These are phyloP conservation scores for Sebastes steindachneri DNA, from an alignment of 2,797 vertebrate genomes.

Conservation along the genomic window DNA sequence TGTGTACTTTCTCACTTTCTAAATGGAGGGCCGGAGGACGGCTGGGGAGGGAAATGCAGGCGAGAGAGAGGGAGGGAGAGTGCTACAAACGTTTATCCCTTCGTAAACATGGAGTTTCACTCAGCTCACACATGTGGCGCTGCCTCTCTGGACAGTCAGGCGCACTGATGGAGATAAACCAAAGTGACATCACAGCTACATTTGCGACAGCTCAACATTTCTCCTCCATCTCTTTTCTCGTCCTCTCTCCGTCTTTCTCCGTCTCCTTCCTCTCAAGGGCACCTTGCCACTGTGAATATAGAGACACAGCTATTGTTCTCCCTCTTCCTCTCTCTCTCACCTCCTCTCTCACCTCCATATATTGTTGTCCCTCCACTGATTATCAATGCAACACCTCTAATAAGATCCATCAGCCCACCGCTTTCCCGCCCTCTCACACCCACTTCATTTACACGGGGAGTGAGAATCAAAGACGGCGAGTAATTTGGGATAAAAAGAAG, in stretches of 20 bases:
- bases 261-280: slow-evolving; percentile 59
- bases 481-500: slow-evolving; percentile 79
- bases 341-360: slow-evolving; percentile 11
- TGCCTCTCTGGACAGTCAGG: slow-evolving; percentile 56
- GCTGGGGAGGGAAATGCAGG: slow-evolving; percentile 13
- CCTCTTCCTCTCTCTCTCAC: not conserved
- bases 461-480: slow-evolving; percentile 65
- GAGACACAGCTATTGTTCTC: slow-evolving; percentile 41
- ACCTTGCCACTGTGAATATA: slow-evolving; percentile 47
- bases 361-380: slow-evolving; percentile 58
- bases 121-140: slow-evolving; percentile 65
- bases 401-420: slow-evolving; percentile 64
- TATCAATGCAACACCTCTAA: slow-evolving; percentile 81
- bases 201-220: slow-evolving; percentile 59
- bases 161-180: slow-evolving; percentile 70
- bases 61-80: slow-evolving; percentile 2
- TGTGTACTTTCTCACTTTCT: slow-evolving; percentile 61
- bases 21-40: slow-evolving; percentile 48
- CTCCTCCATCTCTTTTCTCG: slow-evolving; percentile 8
- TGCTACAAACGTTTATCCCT: slow-evolving; percentile 58
- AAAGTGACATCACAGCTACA: slow-evolving; percentile 69
- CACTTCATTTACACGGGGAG: slow-evolving; percentile 70
- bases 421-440: slow-evolving; percentile 57
- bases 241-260: slow-evolving; percentile 16
- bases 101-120: slow-evolving; percentile 76